Evolutionary conservation across 2,888 invertebrate species (phyloP).

Genomic region (Lapara coniferarum): DNA sequence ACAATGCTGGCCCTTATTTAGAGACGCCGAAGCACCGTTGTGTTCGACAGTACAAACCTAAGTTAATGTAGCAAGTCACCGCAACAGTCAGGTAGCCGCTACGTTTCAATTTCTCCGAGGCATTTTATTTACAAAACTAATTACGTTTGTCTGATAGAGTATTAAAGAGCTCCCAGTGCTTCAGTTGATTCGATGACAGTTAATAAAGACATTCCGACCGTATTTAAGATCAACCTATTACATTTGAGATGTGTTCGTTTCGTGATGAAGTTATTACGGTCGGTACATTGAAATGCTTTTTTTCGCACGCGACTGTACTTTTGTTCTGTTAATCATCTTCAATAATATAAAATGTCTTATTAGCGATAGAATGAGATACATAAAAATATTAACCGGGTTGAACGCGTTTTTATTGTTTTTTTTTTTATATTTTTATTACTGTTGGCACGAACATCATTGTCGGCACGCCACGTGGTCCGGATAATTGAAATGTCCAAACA

Average conservation of each 20-base stretch:
- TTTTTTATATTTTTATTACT: conserved; percentile 72
- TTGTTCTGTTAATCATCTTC: conserved; percentile 48
- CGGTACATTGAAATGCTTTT: conserved; percentile 47
- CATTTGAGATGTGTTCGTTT: conserved; percentile 64
- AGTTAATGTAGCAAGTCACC: conserved; percentile 77
- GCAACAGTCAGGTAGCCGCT: conserved; percentile 73
- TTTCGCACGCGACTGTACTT: conserved; percentile 52
- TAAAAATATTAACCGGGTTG: conserved; percentile 54
- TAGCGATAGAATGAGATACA: conserved; percentile 54
- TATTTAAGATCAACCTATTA: conserved; percentile 70
- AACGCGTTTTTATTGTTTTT: conserved; percentile 55
- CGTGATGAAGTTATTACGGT: conserved; percentile 63
- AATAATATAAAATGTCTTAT: conserved; percentile 50
- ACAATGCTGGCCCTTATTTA: not conserved
- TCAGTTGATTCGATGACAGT: conserved; percentile 78
- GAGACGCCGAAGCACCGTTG: conserved; percentile 43
- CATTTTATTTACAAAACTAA: conserved; percentile 84
- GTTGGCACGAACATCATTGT: conserved; percentile 77
- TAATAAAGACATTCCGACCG: conserved; percentile 81
- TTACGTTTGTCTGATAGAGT: conserved; percentile 82
- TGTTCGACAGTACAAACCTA: conserved; percentile 58
- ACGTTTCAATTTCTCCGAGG: conserved; percentile 82
- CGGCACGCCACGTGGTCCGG: conserved; percentile 78
- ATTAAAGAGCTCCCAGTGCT: conserved; percentile 76
- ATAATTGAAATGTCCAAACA: conserved; percentile 83